Percentiles rank a stretch among this genome's conserved stretches.
These are phyloP conservation scores for Drosophila paranaensis DNA, from an alignment of 2,888 invertebrate genomes.

Conservation along the genomic window DNA sequence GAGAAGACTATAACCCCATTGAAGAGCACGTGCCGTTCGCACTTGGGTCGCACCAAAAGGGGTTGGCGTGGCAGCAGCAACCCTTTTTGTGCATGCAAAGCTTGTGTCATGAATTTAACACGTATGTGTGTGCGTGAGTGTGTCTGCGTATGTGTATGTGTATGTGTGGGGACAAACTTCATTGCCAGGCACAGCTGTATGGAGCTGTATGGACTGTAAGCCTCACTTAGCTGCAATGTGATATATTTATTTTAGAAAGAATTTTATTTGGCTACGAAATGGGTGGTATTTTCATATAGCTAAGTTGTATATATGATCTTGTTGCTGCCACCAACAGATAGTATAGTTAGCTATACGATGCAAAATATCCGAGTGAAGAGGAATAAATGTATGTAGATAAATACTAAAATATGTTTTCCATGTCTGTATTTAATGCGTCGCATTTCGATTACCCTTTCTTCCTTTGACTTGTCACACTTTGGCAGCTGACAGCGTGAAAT, in stretches of 20 bases:
- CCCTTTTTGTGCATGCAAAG: slow-evolving; percentile 69
- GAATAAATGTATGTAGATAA: background rate
- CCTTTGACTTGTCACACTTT: slow-evolving; percentile 5
- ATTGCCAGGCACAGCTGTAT: background rate
- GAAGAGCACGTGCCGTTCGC: slow-evolving; percentile 56
- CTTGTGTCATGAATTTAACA: slow-evolving; percentile 69
- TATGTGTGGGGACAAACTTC: slow-evolving; percentile 19
- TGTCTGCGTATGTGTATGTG: background rate
- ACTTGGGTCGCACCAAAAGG: slow-evolving; percentile 29
- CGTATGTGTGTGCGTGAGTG: slow-evolving; percentile 9
- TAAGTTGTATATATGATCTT: background rate
- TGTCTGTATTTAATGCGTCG: background rate
- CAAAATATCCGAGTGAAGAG: background rate
- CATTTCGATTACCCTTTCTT: background rate
- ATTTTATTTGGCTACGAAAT: too few relatives aligned
- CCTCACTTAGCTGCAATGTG: slow-evolving; percentile 28
- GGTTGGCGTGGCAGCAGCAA: slow-evolving; percentile 27
- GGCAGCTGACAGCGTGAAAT: slow-evolving; percentile 23
- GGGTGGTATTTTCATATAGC: background rate
- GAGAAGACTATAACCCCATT: slow-evolving; percentile 4
- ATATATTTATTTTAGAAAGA: slow-evolving; percentile 14
- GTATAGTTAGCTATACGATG: background rate
- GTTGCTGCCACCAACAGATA: too few relatives aligned
- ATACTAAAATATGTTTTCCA: background rate
- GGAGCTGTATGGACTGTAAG: slow-evolving; percentile 24